Base-by-base conservation (phyloP, 2,113 vertebrate genomes). In the Oncorhynchus kisutch region DNA sequence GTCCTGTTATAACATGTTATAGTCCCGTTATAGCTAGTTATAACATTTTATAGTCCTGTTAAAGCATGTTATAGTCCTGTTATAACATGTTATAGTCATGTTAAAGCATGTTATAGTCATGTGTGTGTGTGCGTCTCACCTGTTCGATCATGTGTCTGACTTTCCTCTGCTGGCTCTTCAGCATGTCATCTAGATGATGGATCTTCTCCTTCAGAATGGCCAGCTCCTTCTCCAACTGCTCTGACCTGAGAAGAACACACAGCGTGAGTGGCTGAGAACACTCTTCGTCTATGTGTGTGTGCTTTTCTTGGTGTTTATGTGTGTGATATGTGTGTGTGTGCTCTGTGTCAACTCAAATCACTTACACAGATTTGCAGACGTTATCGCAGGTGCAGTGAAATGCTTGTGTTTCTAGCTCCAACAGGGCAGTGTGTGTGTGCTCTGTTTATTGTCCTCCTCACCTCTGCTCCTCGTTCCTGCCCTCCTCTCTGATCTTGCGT, bases 71-170 rank as follows among this genome's bases (percentile, higher is more conserved):
- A 5, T 5, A 5, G 31, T 29, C 27, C 27, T 29, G 27, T 29
- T 29, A 29, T 0, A 29, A 3, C 27, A 27, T 27, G 27, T 27
- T 2, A n/a, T n/a, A n/a, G n/a, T n/a, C n/a, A n/a, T n/a, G n/a
- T n/a, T n/a, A 2, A 3, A 27, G 0, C 29, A 31, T 31, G 29
- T 31, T 4, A 4, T 31, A 4, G 24, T 24, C 24, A 22, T 45
- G 74, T 62, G 31, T 39, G 13, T 45, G 75, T 62, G 27, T 39
- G 13, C 18, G 12, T 74, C 86, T 85, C 72, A 99, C 97, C 96
- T 99, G 97, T 86, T 97, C 96, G 2, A 98, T 99, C 97, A 99
- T 99, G 81, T 97, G 96, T 65, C 97, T 89, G 39, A 98, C 95
- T 90, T 99, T 99, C 76, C 97, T 94, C 80, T 99, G 97, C 84